phyloP scores from a whole-genome alignment of 2,113 vertebrate genomes.

The Stigmatopora argus region DNA sequence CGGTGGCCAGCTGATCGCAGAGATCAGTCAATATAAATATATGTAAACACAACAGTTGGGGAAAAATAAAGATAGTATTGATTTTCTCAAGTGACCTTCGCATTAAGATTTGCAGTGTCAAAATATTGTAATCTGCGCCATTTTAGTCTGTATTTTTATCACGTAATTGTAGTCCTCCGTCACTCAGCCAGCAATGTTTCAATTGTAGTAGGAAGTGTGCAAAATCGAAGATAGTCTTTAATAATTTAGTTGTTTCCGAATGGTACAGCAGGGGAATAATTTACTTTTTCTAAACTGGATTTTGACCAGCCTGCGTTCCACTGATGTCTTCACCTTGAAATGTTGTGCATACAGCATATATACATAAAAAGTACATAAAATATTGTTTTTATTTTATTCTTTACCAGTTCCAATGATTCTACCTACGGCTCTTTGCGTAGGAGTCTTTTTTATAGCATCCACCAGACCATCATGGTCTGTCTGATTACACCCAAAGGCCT shows the following conservation, averaged over 20 bases:
- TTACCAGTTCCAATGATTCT: slow-evolving; percentile 1
- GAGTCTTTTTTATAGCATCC: slow-evolving; percentile 15
- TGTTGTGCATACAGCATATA: slow-evolving; percentile 4
- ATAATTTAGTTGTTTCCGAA: slow-evolving; percentile 36
- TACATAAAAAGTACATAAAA: background rate
- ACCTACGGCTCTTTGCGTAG: slow-evolving; percentile 7
- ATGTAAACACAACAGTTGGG: too few species aligned
- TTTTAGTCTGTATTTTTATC: slow-evolving; percentile 4
- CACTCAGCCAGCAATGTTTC: slow-evolving; percentile 7
- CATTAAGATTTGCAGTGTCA: too few species aligned
- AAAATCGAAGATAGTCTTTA: slow-evolving; percentile 35
- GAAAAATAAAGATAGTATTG: too few species aligned
- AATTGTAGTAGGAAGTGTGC: background rate
- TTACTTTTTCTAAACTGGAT: slow-evolving; percentile 14
- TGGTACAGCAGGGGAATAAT: slow-evolving; percentile 18
- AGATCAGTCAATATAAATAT: too few species aligned
- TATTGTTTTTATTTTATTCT: slow-evolving; percentile 1
- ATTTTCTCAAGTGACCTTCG: too few species aligned
- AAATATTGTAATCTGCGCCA: slow-evolving; percentile 7
- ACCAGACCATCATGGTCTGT: slow-evolving; percentile 19
- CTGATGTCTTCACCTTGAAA: slow-evolving; percentile 5
- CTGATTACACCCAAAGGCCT: slow-evolving; percentile 23
- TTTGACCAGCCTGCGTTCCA: slow-evolving; percentile 12
- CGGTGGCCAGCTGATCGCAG: too few species aligned
- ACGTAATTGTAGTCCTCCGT: slow-evolving; percentile 30